Base-by-base conservation (phyloP, 2,113 vertebrate species). In the Myxocyprinus asiaticus region DNA sequence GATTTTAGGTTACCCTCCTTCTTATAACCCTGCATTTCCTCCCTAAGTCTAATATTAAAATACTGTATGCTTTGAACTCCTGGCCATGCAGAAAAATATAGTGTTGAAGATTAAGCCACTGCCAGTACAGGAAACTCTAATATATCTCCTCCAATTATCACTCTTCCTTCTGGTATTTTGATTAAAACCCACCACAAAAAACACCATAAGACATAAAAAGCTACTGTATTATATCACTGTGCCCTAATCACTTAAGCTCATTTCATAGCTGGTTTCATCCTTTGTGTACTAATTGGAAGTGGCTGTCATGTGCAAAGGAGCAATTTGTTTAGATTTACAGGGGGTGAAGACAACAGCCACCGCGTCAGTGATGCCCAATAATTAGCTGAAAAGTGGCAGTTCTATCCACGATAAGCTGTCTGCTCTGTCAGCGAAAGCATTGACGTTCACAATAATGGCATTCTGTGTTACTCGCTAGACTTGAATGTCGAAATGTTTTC, bases 201-300 rank as follows among this genome's bases (percentile, higher is more conserved):
- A 9, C 74, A 70, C 10, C 43, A 62, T 12, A 66, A 77, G 65
- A 73, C 48, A 72, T 71, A 67, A 65, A 65, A 80, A 71, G 59
- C 55, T 14, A 51, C 42, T 63, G 77, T 67, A 75, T 81, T 66
- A 78, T 67, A 77, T 85, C 12, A 63, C 67, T 56, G 68, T 81
- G 71, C 75, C 79, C 69, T 83, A 81, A 81, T 81, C 79, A 17
- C 66, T 76, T 78, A 78, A 81, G 67, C 76, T 74, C 53, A 70
- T 69, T 71, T 79, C 69, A 62, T 51, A 10, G 14, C 67, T 70
- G n/a, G 43, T 79, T 78, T 61, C 58, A 5, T 67, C 66, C 67
- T 81, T 70, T 72, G 65, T 63, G 56, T 42, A 7, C 33, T 81
- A 80, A 85, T 83, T 85, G 72, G 81, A 70, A 76, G 76, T 81